Base-by-base conservation (phyloP, 2,888 invertebrate genomes). In the Hedya salicella region DNA sequence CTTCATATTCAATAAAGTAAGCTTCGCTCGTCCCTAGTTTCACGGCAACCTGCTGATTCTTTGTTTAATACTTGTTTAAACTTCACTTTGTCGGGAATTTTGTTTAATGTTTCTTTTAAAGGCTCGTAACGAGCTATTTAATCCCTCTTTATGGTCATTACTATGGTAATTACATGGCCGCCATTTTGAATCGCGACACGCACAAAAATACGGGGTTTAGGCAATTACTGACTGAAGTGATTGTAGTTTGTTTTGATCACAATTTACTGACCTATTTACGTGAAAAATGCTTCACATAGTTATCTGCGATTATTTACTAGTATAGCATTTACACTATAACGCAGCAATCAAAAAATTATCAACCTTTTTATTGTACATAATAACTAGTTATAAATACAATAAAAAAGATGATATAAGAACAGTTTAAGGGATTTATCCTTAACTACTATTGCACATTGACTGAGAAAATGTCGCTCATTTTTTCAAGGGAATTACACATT, bases 21-120 rank as follows among this genome's bases (percentile, higher is more conserved):
- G 25, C 6, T n/a, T n/a, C n/a, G 6, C 48, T 50, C 64, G 8
- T 13, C 50, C 8, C 57, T 59, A 59, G 5, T 52, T 1, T 16
- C 25, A n/a, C 59, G 25, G 39, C 65, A 59, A 65, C 59, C 65
- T 65, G 59, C 57, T 65, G 65, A 65, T 65, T 65, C 52, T 65
- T 65, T 65, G 65, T 65, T 57, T 64, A 63, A 64, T 52, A 40
- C 64, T 59, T 52, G 64, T 59, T 59, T 39, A 52, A 65, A 53
- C 59, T 65, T 64, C 42, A 52, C 57, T 52, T 53, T 59, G 65
- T 39, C 25, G 52, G 65, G 25, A 46, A 32, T 57, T 54, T 39
- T 36, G 21, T 53, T 54, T 52, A 52, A 32, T 52, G 59, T 52
- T 56, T 65, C 50, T 52, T 65, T 52, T 36, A 59, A 32, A 59